Evolutionary conservation across 2,797 vertebrate species (phyloP), one percentile per base, ranked within the genome.

Genomic region (Lerista edwardsae): DNA sequence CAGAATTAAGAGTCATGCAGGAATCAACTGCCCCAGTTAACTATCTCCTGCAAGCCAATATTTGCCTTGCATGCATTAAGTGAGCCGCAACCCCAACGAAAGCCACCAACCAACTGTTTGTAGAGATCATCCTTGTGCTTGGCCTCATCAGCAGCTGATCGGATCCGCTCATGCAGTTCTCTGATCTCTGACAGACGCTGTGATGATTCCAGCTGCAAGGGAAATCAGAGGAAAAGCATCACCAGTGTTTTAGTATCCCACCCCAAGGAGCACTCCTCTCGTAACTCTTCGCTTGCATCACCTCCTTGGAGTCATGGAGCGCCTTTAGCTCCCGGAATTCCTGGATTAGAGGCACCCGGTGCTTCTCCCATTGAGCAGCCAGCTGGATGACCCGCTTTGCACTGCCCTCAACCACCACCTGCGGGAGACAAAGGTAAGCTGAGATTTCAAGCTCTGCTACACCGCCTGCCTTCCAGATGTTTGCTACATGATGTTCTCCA

Each of bases 321-420:
- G 96, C 97, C 34, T 97, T 97, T 15, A 98, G 97, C 17, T 96
- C 93, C 51, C 97, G 97, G 85, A 96, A 97, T 79, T 98, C 96
- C 0, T 97, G 95, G 3, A 98, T 95, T 55, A 98, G 97, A 0
- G 98, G 98, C 2, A 97, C 96, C 0, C 97, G 95, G 90, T 97
- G 98, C 85, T 97, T 97, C 91, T 99, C 98, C 98, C 98, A 99
- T 90, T 99, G 98, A 44, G 96, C 93, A 0, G 97, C 97, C 88
- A 98, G 94, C 88, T 96, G 95, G 75, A 97, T 95, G 90, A 98
- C 95, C 27, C 97, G 93, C 84, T 97, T 96, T 34, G 97, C 96
- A 3, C 97, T 97, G 80, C 95, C 93, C 86, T 98, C 98, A 74
- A 98, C 97, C 87, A 97, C 91, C 14, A 92, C 93, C 98, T 98